These are phyloP conservation scores for Ophiothrix spiculata DNA, from an alignment of 35 echinoderm and acorn worm genomes.

Conservation along the genomic window DNA sequence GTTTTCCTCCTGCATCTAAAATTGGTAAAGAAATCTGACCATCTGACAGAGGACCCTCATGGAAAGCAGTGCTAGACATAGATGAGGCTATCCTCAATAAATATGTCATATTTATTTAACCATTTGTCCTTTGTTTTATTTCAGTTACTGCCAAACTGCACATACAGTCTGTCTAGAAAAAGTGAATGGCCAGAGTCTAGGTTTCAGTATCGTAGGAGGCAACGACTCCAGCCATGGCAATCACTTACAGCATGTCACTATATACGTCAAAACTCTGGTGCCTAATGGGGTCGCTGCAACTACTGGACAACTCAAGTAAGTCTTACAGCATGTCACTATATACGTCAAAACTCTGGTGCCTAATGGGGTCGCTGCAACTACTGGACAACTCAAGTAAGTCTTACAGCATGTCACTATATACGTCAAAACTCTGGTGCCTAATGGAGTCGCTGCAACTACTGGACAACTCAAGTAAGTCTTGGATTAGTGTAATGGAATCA, in stretches of 20 bases:
- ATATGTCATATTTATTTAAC: no score
- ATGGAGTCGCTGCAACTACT: constrained; percentile 76
- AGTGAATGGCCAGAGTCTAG: constrained; percentile 58
- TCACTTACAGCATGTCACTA: constrained; percentile 45
- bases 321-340: constrained; percentile 47
- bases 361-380: constrained; percentile 76
- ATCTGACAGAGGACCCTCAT: no score
- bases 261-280: constrained; percentile 95
- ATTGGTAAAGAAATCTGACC: no score
- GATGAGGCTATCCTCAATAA: no score
- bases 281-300: constrained; percentile 80
- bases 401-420: constrained; percentile 59
- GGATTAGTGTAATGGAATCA: no score
- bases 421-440: constrained; percentile 90
- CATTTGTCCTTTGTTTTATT: no score
- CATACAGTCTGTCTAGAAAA: constrained; percentile 76
- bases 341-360: constrained; percentile 94
- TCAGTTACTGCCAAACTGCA: constrained; percentile 59
- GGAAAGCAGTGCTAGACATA: no score
- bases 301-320: constrained; percentile 63
- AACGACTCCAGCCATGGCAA: constrained; percentile 82
- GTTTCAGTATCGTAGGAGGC: constrained; percentile 94
- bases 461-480: constrained; percentile 59
- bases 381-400: constrained; percentile 61
- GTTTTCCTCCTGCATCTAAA: no score